A percentile compares a stretch with the other conserved stretches of the same genome.
Conservation (phyloP, 1,140 invertebrate genomes). For the Drosophila ananassae region DNA sequence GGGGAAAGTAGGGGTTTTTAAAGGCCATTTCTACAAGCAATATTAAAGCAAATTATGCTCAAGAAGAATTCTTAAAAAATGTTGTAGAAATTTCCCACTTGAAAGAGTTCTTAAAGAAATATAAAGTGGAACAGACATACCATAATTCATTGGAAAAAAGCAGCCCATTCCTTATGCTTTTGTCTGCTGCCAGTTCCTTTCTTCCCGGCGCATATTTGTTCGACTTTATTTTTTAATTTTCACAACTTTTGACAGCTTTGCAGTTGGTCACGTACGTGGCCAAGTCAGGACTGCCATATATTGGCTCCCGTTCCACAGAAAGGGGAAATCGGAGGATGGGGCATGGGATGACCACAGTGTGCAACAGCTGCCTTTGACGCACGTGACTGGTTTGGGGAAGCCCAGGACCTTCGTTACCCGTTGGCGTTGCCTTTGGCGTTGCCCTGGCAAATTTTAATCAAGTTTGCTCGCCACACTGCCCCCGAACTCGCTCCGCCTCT, state of each 20-base stretch:
- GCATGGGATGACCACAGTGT: constrained; percentile 51
- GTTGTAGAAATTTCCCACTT: background rate
- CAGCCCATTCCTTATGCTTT: constrained; percentile 4
- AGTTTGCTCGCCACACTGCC: constrained; percentile 64
- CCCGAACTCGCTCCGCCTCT: constrained; percentile 34
- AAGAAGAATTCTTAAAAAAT: background rate
- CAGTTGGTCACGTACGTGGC: constrained; percentile 71
- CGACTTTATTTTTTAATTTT: constrained; percentile 81
- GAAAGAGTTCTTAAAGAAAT: constrained; percentile 7
- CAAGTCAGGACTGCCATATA: constrained; percentile 58
- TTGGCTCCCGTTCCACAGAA: constrained; percentile 39
- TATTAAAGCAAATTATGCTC: too few species aligned
- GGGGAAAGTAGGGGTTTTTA: background rate
- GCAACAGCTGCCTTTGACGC: constrained; percentile 70
- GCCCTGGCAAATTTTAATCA: constrained; percentile 74
- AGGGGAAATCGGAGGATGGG: constrained; percentile 2
- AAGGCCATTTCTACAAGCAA: background rate
- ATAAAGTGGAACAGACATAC: background rate
- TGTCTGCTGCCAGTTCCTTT: constrained; percentile 11
- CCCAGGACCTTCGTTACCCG: constrained; percentile 21
- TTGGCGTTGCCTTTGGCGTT: constrained; percentile 48
- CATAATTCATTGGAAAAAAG: background rate
- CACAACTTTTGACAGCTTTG: constrained; percentile 78
- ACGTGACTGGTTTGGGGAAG: constrained; percentile 54
- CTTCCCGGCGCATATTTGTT: constrained; percentile 68